Conservation (phyloP, 2,888 invertebrate species). For the Heliconius hortense region DNA sequence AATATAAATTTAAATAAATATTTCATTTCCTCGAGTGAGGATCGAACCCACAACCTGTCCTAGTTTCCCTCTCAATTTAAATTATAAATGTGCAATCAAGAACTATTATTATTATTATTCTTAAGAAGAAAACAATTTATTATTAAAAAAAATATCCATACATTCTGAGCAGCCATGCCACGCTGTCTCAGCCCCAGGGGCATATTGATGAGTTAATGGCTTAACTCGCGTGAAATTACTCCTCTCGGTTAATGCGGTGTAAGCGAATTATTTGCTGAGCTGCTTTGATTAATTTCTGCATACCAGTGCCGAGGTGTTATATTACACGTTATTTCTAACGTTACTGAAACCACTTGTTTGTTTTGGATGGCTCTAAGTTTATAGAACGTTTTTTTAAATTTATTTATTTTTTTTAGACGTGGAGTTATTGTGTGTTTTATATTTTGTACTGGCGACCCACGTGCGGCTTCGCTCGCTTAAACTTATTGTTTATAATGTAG, state of each 20-base stretch:
- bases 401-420: not conserved
- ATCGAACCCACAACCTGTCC: too few relatives aligned
- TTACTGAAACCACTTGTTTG: not conserved
- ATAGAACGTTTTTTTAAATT: not conserved
- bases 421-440: not conserved
- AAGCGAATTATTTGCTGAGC: constrained; percentile 28
- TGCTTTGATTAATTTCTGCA: constrained; percentile 29
- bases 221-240: constrained; percentile 38
- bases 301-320: not conserved
- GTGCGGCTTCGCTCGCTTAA: too few relatives aligned
- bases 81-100: not conserved
- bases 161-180: not conserved
- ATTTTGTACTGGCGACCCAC: too few relatives aligned
- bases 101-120: too few relatives aligned
- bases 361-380: not conserved
- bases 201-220: constrained; percentile 37
- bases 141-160: not conserved
- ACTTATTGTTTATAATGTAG: too few relatives aligned
- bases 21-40: too few relatives aligned
- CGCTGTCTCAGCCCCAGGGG: constrained; percentile 24
- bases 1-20: too few relatives aligned
- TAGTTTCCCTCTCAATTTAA: too few relatives aligned
- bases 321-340: constrained; percentile 1
- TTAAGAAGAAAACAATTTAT: too few relatives aligned
- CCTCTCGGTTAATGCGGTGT: constrained; percentile 26